A percentile compares a stretch with the other conserved stretches of the same genome.
phyloP scores from a whole-genome alignment of 2,113 vertebrate genomes.

The Phalacrocorax pelagicus region DNA sequence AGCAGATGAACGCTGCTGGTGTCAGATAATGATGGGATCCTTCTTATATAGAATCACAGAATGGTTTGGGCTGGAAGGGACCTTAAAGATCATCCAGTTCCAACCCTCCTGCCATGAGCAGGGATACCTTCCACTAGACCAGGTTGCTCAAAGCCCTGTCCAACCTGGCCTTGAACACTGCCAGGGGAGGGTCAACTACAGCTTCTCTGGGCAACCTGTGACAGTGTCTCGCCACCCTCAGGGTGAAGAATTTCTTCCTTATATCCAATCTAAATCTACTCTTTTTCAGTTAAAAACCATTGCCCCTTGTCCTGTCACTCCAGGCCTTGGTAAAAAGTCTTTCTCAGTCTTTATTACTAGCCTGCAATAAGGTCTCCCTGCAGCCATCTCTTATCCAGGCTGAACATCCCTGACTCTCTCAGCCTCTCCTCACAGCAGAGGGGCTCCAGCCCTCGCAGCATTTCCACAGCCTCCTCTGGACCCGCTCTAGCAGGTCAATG shows the following conservation, averaged over 20 bases:
- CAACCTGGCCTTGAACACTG: too few relatives aligned
- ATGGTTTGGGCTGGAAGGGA: neutral
- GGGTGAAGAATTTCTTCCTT: neutral
- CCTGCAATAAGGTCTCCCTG: too few relatives aligned
- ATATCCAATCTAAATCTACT: too few relatives aligned
- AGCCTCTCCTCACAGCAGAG: neutral
- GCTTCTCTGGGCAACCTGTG: neutral
- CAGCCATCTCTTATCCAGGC: neutral
- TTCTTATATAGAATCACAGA: neutral
- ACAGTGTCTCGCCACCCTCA: neutral
- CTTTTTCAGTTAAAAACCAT: neutral
- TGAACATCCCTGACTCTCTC: too few relatives aligned
- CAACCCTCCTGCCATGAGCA: too few relatives aligned
- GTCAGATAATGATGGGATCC: neutral
- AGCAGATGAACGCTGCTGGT: neutral
- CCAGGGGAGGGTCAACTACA: too few relatives aligned
- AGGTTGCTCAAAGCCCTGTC: too few relatives aligned
- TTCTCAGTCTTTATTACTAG: accelerated
- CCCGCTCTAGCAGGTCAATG: neutral
- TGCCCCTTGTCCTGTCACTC: accelerated
- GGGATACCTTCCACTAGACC: too few relatives aligned
- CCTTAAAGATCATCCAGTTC: too few relatives aligned
- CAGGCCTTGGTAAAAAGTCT: neutral
- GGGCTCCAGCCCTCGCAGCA: neutral
- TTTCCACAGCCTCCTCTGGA: neutral